Percentiles rank a stretch among this genome's conserved stretches.
Conservation (phyloP, 2,113 vertebrate genomes). For the Leucoraja erinaceus region DNA sequence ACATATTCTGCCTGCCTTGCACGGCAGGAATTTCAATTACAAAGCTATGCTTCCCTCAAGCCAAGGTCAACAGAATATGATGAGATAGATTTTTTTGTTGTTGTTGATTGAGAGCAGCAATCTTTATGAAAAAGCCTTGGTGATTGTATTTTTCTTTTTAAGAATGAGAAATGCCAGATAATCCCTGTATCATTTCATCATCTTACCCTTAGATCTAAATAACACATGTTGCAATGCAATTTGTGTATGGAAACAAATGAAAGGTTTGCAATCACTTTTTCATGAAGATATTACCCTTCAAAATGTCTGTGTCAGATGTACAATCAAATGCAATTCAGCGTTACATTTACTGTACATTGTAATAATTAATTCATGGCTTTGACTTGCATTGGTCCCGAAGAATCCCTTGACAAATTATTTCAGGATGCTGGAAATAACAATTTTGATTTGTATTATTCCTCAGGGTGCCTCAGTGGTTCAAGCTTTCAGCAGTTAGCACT, state of each 20-base stretch:
- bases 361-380: conserved; percentile 10
- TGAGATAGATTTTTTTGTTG: background rate
- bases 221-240: background rate
- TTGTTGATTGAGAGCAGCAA: background rate
- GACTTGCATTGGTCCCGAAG: background rate
- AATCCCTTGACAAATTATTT: conserved; percentile 20
- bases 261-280: background rate
- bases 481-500: conserved; percentile 9
- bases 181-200: background rate
- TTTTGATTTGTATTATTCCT: conserved; percentile 24
- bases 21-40: background rate
- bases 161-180: background rate
- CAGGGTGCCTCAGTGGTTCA: conserved; percentile 12
- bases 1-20: background rate
- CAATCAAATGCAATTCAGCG: background rate
- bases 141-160: background rate
- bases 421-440: background rate
- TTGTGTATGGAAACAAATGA: conserved; percentile 11
- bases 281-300: conserved; percentile 15
- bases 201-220: background rate
- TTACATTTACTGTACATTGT: background rate
- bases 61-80: background rate
- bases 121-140: background rate
- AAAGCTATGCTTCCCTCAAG: background rate
- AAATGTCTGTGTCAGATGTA: background rate